Evolutionary conservation across 2,113 vertebrate genomes (phyloP), one percentile per base, ranked within the genome.

Genomic region (Austrofundulus limnaeus): DNA sequence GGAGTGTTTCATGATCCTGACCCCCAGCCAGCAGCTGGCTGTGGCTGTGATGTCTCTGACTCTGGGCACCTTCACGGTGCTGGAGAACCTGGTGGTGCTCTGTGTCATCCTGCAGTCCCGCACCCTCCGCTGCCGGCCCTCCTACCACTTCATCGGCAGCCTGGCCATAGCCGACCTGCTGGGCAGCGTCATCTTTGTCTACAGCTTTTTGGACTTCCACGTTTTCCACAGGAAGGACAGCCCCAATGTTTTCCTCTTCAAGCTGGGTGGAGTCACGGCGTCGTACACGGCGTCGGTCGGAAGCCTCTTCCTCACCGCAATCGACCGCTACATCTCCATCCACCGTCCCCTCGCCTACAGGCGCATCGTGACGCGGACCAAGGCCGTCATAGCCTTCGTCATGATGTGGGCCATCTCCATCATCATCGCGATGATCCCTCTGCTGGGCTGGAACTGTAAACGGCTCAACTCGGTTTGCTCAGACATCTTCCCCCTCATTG

Each of bases 1-100:
- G 97, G 97, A 99, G 81, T 99, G 97, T 74, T 99, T 99, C 86
- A 99, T 99, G 97, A 97, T 99, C 72, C 90, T 99, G 86, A 98
- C 96, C 19, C 96, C 96, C 56, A 95, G 95, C 82, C 96, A 99
- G 89, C 97, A 99, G 91, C 83, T 98, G 83, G 97, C 96, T 19
- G 94, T 99, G 0, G 96, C 96, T 0, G 94, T 98, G 53, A 85
- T 99, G 80, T 95, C 97, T 0, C 94, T 99, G 78, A 99, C 95
- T 0, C 82, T 99, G 84, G 97, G 97, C 51, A 98, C 97, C 58
- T 99, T 99, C 90, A 99, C 97, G 0, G 97, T 99, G 52, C 89
- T 99, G 73, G 97, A 99, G 92, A 99, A 99, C 85, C 91, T 98
- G 50, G 91, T 97, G 1, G 96, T 99, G 62, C 91, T 99, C 13